These are phyloP conservation scores for Procavia capensis DNA, from an alignment of 2,113 vertebrate species.

Conservation along the genomic window DNA sequence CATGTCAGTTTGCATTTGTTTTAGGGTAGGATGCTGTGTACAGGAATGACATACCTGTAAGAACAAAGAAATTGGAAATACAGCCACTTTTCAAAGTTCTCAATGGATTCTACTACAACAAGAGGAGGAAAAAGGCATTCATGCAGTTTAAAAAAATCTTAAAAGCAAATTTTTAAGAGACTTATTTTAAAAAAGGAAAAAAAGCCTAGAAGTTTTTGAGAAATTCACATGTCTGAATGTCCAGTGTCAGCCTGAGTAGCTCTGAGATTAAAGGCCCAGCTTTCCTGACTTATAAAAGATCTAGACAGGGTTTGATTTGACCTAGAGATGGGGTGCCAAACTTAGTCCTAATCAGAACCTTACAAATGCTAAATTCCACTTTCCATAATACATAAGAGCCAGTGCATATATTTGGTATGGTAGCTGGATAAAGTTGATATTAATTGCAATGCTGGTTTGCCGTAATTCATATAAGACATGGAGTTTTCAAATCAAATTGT, in stretches of 20 bases:
- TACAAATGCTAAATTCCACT: not conserved
- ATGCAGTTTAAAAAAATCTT: not conserved
- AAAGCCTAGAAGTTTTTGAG: not conserved
- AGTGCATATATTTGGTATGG: not conserved
- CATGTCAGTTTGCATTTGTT: constrained; percentile 59
- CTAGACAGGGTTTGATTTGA: not conserved
- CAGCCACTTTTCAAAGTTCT: not conserved
- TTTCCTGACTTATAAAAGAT: not conserved
- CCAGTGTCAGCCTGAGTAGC: not conserved
- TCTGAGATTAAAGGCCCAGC: not conserved
- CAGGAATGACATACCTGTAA: not conserved
- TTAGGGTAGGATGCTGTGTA: not conserved
- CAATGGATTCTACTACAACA: not conserved
- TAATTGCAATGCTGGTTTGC: not conserved
- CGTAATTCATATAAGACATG: not conserved
- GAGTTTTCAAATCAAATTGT: constrained; percentile 55
- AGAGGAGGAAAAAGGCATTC: not conserved
- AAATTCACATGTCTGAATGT: not conserved
- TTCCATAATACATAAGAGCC: not conserved
- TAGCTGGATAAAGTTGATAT: not conserved
- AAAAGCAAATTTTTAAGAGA: not conserved
- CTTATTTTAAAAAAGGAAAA: not conserved
- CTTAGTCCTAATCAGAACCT: not conserved
- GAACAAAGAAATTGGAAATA: constrained; percentile 2
- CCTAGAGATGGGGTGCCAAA: not conserved